A percentile compares a stretch with the other conserved stretches of the same genome.
Evolutionary conservation across 2,888 invertebrate species (phyloP).

Genomic region (Nymphalis c-album): DNA sequence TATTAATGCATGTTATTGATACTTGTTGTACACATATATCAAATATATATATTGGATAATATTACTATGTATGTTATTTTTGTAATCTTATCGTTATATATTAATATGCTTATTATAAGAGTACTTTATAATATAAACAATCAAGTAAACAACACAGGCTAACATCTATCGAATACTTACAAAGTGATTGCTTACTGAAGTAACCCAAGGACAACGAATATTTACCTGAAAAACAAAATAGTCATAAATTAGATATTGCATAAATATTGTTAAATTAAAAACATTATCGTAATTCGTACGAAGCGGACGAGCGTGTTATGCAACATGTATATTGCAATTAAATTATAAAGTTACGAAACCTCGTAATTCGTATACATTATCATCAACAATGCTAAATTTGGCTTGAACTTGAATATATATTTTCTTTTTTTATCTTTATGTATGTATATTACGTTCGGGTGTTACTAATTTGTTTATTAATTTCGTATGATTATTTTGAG

Average conservation of each 20-base stretch:
- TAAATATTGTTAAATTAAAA: constrained; percentile 12
- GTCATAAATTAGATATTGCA: constrained; percentile 23
- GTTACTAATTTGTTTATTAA: too few relatives aligned
- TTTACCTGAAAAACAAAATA: constrained; percentile 24
- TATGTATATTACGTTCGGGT: too few relatives aligned
- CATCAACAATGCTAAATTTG: background rate
- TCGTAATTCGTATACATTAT: background rate
- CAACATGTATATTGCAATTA: background rate
- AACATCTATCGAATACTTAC: background rate
- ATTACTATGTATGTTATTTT: too few relatives aligned
- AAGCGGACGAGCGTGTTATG: constrained; percentile 14
- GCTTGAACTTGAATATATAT: constrained; percentile 1
- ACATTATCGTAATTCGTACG: background rate
- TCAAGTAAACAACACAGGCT: too few relatives aligned
- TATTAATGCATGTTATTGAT: too few relatives aligned
- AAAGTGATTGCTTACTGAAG: background rate
- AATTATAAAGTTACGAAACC: constrained; percentile 3
- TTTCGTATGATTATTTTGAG: too few relatives aligned
- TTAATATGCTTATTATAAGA: background rate
- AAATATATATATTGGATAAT: too few relatives aligned
- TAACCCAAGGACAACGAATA: constrained; percentile 15
- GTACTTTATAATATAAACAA: background rate
- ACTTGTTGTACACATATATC: too few relatives aligned
- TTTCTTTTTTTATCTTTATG: too few relatives aligned
- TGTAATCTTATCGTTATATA: too few relatives aligned